Evolutionary conservation across 2,888 invertebrate genomes (phyloP), one percentile per base, ranked within the genome.

Genomic region (Urechis unicinctus): DNA sequence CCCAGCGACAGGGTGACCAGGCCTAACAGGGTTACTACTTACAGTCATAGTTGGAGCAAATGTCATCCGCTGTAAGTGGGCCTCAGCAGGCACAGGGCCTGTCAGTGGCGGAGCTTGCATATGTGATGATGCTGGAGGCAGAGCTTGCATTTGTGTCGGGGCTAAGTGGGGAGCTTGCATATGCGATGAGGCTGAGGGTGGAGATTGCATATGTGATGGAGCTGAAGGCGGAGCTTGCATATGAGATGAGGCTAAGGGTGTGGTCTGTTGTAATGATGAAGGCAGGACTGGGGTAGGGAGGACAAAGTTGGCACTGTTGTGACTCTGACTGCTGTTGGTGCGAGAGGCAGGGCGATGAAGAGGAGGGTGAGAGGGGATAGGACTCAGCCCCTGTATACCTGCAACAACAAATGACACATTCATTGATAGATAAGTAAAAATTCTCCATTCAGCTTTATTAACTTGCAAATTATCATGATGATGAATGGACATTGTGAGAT

Each of bases 41-140:
- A 52, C 52, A 21, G 24, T 45, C 45, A 52, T 52, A 22, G 52
- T 28, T 17, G 26, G 25, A 13, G 52, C 28, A 4, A 50, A n/a
- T 4, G 22, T 26, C 9, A 26, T 13, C 4, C 31, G n/a, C 36
- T 50, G 31, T 6, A 50, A 6, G 31, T 50, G 50, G 4, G 50
- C 24, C 5, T 50, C 22, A 6, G 24, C 50, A 5, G 50, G n/a
- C 31, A n/a, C 24, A 50, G 31, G 24, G 45, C 6, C 13, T 45
- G 13, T 6, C 6, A 17, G 17, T n/a, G n/a, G n/a, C n/a, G n/a
- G n/a, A n/a, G n/a, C n/a, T n/a, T n/a, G n/a, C n/a, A n/a, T n/a
- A n/a, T n/a, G 45, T 45, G 17, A 45, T 22, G 22, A 22, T 6
- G 17, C 45, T 22, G 22, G 13, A 45, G 6, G 17, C 45, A 9